These are phyloP conservation scores for Bradypodion ventrale DNA, from an alignment of 2,797 vertebrate genomes.

Conservation along the genomic window DNA sequence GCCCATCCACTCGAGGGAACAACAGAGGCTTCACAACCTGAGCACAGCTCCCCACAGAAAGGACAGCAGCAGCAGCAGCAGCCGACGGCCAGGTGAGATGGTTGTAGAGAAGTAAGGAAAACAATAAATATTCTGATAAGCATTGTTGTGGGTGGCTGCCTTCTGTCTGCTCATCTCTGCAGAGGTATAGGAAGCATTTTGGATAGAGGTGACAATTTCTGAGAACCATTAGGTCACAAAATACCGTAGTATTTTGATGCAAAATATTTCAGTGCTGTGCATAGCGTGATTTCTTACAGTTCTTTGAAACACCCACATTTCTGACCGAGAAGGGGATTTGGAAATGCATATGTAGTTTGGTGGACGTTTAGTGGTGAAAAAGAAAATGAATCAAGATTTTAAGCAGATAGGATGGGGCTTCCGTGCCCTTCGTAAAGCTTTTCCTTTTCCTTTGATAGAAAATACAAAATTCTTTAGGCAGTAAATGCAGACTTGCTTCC, in stretches of 20 bases:
- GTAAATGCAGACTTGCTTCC: not conserved
- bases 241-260: not conserved
- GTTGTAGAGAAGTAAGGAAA: not conserved
- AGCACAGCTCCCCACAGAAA: constrained; percentile 22
- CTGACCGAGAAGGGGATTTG: not conserved
- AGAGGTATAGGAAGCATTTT: not conserved
- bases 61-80: constrained; percentile 10
- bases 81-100: constrained; percentile 31
- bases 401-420: not conserved
- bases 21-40: not conserved
- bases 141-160: not conserved
- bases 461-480: not conserved
- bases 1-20: constrained; percentile 5
- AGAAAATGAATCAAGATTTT: not conserved
- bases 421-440: not conserved
- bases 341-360: not conserved
- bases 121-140: no score
- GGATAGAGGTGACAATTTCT: not conserved
- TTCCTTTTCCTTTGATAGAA: not conserved
- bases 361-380: not conserved
- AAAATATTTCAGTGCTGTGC: not conserved
- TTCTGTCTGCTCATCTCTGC: not conserved
- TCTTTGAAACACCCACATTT: not conserved
- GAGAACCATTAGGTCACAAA: not conserved
- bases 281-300: not conserved